Evolutionary conservation across 2,888 invertebrate species (phyloP), one percentile per base, ranked within the genome.

Genomic region (Slavum lentiscoides): DNA sequence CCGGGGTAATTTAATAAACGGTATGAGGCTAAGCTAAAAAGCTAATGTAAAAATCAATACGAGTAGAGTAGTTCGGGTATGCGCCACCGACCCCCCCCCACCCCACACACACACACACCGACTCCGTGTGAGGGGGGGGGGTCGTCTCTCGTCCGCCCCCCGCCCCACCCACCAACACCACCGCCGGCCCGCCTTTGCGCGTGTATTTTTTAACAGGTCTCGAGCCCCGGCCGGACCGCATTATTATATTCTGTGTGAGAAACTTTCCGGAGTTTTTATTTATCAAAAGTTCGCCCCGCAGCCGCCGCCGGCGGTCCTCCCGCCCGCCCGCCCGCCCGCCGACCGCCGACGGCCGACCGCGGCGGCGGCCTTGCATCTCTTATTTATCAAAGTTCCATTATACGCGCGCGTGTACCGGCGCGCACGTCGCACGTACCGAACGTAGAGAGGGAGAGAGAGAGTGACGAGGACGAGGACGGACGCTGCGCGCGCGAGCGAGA

Each of bases 11-110:
- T 77, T 77, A 77, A 77, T 77, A 77, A 77, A 77, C 77, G 77
- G 77, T 77, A 77, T 69, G 77, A 77, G 69, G 61, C 69, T 70
- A 77, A 70, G 77, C 77, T 77, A 77, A 77, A 77, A 77, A 77
- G 77, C 77, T 77, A 77, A 77, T 77, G 77, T 77, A 77, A 77
- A 77, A 77, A 77, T 77, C 77, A 77, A 77, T 77, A 77, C 77
- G 77, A 69, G 77, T 30, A 30, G 30, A 30, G 30, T 30, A 30
- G 30, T 77, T 77, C 77, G 77, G 69, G 77, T 77, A 69, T 77
- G 53, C 69, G 59, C n/a, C n/a, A n/a, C n/a, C n/a, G n/a, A n/a
- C 69, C 43, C 19, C 69, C n/a, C 61, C 66, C 13, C 53, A 17
- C 49, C 19, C 30, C 30, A 30, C 30, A 30, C 30, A 30, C 30